Evolutionary conservation across 2,797 vertebrate species (phyloP).

Genomic region (Crocidura indochinensis): DNA sequence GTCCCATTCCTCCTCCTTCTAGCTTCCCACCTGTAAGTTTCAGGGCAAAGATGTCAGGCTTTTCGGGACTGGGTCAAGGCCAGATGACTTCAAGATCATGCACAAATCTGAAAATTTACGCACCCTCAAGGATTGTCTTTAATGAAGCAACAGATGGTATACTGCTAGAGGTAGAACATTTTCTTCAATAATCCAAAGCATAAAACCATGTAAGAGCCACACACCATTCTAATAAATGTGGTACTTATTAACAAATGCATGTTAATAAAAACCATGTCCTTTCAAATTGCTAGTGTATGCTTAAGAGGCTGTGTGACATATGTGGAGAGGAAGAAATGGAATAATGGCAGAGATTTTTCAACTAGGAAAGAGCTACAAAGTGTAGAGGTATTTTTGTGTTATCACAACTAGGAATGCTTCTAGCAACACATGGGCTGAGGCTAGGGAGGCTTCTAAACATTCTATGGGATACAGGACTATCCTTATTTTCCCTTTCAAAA

Average conservation of each 20-base stretch:
- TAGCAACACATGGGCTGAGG: background rate
- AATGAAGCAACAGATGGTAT: constrained; percentile 6
- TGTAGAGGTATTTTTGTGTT: constrained; percentile 11
- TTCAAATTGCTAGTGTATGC: background rate
- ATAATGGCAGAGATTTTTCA: background rate
- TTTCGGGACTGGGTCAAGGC: constrained; percentile 41
- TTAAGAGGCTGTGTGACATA: background rate
- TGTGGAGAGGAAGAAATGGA: background rate
- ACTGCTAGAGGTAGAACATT: constrained; percentile 35
- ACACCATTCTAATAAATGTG: too few relatives aligned
- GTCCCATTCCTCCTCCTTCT: background rate
- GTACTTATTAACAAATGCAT: too few relatives aligned
- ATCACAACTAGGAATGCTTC: background rate
- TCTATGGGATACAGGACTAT: background rate
- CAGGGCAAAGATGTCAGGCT: too few relatives aligned
- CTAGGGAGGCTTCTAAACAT: background rate
- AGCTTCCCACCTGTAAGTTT: constrained; percentile 3
- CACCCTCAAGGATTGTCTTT: constrained; percentile 58
- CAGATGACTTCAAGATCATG: constrained; percentile 41
- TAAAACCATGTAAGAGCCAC: background rate
- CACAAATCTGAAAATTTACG: constrained; percentile 57
- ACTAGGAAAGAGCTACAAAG: background rate
- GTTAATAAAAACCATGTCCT: constrained; percentile 44
- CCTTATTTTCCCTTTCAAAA: background rate
- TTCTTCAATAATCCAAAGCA: constrained; percentile 49